Conservation (phyloP, 2,797 vertebrate species). For the Taeniopygia guttata region DNA sequence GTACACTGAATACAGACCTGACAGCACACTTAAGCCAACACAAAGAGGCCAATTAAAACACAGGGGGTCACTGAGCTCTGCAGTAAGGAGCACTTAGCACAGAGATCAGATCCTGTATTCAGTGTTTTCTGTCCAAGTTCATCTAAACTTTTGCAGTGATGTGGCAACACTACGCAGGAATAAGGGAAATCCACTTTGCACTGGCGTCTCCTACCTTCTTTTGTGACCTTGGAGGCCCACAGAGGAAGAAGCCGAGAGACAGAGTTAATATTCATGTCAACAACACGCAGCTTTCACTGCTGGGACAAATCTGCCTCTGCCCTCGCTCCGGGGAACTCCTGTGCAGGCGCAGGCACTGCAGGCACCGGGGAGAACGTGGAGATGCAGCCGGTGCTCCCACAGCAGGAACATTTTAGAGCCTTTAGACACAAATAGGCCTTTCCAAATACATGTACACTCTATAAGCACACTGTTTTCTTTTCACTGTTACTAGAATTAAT, state of each 20-base stretch:
- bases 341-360: background rate
- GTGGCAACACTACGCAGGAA: background rate
- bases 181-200: background rate
- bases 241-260: background rate
- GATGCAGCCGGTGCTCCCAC: background rate
- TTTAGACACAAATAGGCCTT: background rate
- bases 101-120: background rate
- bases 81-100: background rate
- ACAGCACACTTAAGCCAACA: background rate
- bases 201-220: background rate
- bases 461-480: background rate
- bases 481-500: background rate
- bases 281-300: background rate
- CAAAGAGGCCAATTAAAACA: background rate
- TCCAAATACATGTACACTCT: accelerated
- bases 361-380: accelerated
- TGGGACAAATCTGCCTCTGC: too few relatives aligned
- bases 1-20: background rate
- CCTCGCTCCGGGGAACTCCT: background rate
- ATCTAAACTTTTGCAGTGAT: background rate
- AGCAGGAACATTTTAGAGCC: background rate
- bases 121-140: background rate
- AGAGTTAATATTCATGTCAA: background rate
- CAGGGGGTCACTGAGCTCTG: conserved; percentile 4
- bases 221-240: background rate